Percentiles rank a stretch among this genome's conserved stretches.
Conservation (phyloP, 1,140 invertebrate species). For the Drosophila pandora region DNA sequence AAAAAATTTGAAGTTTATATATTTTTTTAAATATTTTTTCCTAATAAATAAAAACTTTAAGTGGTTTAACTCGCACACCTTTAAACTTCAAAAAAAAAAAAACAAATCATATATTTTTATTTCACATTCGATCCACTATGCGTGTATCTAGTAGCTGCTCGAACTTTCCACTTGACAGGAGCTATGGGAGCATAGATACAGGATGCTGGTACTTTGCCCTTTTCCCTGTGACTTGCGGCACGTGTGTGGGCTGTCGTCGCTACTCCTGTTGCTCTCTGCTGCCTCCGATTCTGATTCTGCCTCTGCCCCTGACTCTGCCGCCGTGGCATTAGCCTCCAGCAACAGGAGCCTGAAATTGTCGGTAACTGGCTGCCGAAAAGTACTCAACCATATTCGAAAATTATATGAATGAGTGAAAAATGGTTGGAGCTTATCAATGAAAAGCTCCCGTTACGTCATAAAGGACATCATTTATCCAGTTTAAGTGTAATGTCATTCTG, state of each 20-base stretch:
- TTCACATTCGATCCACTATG: slow-evolving; percentile 4
- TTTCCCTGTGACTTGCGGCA: slow-evolving; percentile 41
- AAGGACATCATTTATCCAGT: not conserved
- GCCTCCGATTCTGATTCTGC: not conserved
- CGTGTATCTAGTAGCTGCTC: slow-evolving; percentile 1
- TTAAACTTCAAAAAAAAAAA: not conserved
- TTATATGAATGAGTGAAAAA: slow-evolving; percentile 54
- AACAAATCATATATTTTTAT: slow-evolving; percentile 1
- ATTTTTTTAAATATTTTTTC: too few relatives aligned
- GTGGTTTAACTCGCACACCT: too few relatives aligned
- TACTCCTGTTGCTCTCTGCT: slow-evolving; percentile 10
- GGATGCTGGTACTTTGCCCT: slow-evolving; percentile 64
- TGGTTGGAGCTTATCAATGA: slow-evolving; percentile 57
- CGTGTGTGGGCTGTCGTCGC: slow-evolving; percentile 52
- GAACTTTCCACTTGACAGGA: slow-evolving; percentile 41
- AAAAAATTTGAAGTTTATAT: too few relatives aligned
- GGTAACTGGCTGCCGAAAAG: slow-evolving; percentile 33
- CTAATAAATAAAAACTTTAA: too few relatives aligned
- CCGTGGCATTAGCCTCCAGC: slow-evolving; percentile 16
- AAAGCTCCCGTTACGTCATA: slow-evolving; percentile 62
- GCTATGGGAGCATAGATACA: slow-evolving; percentile 16
- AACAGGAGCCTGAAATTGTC: slow-evolving; percentile 38
- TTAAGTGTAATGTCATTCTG: slow-evolving; percentile 42
- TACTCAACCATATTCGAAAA: slow-evolving; percentile 7
- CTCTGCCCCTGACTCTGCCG: slow-evolving; percentile 15